Evolutionary conservation across 2,888 invertebrate species (phyloP).

Genomic region (Eupelmus urozonus): DNA sequence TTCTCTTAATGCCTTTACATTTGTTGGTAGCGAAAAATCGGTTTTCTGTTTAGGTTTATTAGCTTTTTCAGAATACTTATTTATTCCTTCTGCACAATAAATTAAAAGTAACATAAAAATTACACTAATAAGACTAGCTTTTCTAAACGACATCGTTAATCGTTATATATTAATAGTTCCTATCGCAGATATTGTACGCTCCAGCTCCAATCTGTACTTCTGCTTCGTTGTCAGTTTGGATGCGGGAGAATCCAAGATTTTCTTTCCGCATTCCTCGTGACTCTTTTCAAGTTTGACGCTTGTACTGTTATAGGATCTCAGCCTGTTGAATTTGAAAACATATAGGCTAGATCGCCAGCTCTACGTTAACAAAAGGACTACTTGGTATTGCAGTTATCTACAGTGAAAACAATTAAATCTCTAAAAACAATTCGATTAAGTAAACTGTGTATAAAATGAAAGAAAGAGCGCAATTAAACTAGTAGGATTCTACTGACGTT

Average conservation of each 20-base stretch:
- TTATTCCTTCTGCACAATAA: constrained; percentile 69
- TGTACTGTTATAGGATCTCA: no score
- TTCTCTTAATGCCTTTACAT: constrained; percentile 79
- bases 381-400: no score
- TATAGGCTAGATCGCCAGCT: no score
- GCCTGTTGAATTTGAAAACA: no score
- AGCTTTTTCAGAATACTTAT: constrained; percentile 84
- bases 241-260: constrained; percentile 22
- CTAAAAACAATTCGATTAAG: no score
- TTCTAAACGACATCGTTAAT: constrained; percentile 35
- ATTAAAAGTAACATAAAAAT: constrained; percentile 56
- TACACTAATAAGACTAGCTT: constrained; percentile 42
- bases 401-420: no score
- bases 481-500: no score
- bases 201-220: not conserved
- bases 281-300: no score
- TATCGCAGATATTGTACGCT: constrained; percentile 15
- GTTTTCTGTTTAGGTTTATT: constrained; percentile 76
- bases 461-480: no score
- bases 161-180: not conserved
- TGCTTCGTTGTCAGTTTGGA: constrained; percentile 43
- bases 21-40: constrained; percentile 49
- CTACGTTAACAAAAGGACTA: no score
- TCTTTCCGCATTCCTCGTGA: not conserved
- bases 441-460: no score